Conservation (phyloP, 2,113 vertebrate genomes). For the Mastomys natalensis region DNA sequence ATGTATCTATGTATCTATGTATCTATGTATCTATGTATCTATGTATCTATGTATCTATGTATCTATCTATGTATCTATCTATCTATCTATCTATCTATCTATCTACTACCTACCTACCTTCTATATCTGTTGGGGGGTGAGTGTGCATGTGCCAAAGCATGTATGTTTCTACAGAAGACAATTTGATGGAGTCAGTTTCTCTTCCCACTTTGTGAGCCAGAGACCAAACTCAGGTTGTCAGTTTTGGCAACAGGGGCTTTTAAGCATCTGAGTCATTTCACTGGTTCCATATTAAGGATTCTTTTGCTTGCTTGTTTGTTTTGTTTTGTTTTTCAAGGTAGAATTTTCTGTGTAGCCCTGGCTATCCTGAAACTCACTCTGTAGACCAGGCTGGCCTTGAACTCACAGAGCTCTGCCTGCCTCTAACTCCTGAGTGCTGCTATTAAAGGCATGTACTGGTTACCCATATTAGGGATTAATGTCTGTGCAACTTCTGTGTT, state of each 20-base stretch:
- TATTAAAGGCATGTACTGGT: no score
- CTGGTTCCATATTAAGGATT: not conserved
- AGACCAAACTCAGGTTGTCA: not conserved
- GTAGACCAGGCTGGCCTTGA: no score
- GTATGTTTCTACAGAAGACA: not conserved
- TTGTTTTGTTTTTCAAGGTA: no score
- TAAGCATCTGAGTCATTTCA: not conserved
- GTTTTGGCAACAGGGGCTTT: not conserved
- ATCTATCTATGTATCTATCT: no score
- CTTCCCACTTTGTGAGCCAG: not conserved
- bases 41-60: not conserved
- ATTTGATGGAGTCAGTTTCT: not conserved
- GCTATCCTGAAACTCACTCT: no score
- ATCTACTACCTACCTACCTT: not conserved
- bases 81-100: not conserved
- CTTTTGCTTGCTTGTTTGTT: not conserved
- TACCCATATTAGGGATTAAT: not conserved
- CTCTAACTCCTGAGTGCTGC: no score
- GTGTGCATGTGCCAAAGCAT: not conserved
- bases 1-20: not conserved
- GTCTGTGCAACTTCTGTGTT: not conserved
- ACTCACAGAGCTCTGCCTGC: no score
- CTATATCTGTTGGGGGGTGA: not conserved
- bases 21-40: not conserved
- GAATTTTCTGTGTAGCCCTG: no score